Evolutionary conservation across 1,140 invertebrate species (phyloP), one percentile per base, ranked within the genome.

Genomic region (Littorina saxatilis): DNA sequence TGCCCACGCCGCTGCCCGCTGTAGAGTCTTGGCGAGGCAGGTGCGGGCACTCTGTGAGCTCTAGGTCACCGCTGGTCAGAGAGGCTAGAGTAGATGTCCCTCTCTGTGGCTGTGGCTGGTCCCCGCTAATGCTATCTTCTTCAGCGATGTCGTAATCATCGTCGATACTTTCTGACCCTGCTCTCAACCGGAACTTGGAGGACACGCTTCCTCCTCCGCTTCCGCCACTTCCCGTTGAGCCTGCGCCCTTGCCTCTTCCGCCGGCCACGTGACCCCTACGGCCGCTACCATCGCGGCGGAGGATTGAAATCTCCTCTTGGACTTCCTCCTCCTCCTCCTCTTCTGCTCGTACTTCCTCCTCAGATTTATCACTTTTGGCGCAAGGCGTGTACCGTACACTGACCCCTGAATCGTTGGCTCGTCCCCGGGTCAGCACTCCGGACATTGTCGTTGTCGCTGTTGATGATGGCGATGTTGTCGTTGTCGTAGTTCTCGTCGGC

Each of bases 311-410:
- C 37, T 82, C 83, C 58, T 39, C 40, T 7, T 96, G 96, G 91
- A 96, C 95, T 85, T 96, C 95, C 73, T 96, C 93, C 88, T 96
- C 95, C 91, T 95, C 91, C 50, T 93, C 92, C 32, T 88, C 85
- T 9, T 93, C 91, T 63, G 90, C 90, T 86, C 96, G 95, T 70
- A 96, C 93, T 87, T 96, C 95, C 92, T 96, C 93, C 61, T 94
- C 93, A 52, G 88, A 84, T 1, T 84, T 83, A 7, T 88, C 86
- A 43, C 88, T 86, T 39, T 32, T 88, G 73, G 88, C 86, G 80
- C 93, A 93, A 32, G 93, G 92, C 20, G 92, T 92, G 86, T 94
- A 94, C 84, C 93, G 93, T 29, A 94, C 93, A 23, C 91, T 85
- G 15, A 88, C 82, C 29, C 85, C 85, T 0, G 85, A 84, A 29